A percentile compares a stretch with the other conserved stretches of the same genome.
Conservation (phyloP, 2,797 vertebrate species). For the Crenichthys baileyi region DNA sequence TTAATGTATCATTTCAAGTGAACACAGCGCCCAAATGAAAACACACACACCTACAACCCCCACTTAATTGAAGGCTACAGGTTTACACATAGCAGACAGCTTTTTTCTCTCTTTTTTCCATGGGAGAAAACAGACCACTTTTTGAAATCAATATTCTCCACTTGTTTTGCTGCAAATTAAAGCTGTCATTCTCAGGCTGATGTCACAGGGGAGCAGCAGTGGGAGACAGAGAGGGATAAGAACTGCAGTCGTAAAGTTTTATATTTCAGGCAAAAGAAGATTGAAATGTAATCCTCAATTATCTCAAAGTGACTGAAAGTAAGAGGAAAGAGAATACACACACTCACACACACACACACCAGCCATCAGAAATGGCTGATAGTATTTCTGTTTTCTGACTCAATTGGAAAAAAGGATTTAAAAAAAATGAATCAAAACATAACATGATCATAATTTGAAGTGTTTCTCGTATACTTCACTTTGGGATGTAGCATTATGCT, state of each 20-base stretch:
- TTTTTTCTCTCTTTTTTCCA: conserved; percentile 43
- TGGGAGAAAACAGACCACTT: conserved; percentile 66
- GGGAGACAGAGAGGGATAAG: conserved; percentile 56
- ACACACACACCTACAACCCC: conserved; percentile 87
- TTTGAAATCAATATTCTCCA: conserved; percentile 84
- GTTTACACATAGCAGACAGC: conserved; percentile 80
- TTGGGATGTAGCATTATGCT: conserved; percentile 37
- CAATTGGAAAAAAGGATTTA: conserved; percentile 39
- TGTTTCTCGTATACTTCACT: conserved; percentile 31
- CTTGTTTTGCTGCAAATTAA: conserved; percentile 85
- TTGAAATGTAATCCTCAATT: conserved; percentile 71
- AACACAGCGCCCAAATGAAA: conserved; percentile 85
- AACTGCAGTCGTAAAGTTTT: conserved; percentile 71
- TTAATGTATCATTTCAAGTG: conserved; percentile 91
- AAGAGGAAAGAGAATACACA: conserved; percentile 21
- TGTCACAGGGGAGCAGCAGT: conserved; percentile 63
- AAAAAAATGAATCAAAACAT: conserved; percentile 49
- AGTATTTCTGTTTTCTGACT: conserved; percentile 59
- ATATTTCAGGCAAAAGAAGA: conserved; percentile 70
- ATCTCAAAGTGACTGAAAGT: conserved; percentile 60
- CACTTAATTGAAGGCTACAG: conserved; percentile 89
- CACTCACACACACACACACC: conserved; percentile 57
- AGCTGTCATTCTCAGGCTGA: conserved; percentile 77
- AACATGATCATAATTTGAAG: conserved; percentile 59
- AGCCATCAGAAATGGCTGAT: conserved; percentile 52